Base-by-base conservation (phyloP, 1,140 invertebrate genomes). In the Trissolcus basalis region DNA sequence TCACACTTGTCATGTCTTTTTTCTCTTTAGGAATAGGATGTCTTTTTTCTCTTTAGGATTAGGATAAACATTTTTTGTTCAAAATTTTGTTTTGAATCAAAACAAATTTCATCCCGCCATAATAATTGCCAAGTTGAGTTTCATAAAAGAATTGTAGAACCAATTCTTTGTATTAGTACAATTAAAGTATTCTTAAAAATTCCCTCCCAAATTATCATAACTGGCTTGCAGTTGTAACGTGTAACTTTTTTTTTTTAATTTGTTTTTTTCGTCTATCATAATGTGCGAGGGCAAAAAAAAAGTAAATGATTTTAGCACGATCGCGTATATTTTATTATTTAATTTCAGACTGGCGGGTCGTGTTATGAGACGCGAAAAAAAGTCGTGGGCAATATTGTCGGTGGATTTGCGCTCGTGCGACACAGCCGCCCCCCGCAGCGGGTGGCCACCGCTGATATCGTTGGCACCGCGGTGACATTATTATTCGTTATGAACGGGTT, bases 401-500 rank as follows among this genome's bases (percentile, higher is more conserved):
- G 80, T 82, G 82, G 86, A 84, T 87, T 88, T 86, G 80, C 82
- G 82, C 60, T 14, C 47, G 78, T 27, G 19, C 80, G 63, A 75
- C 58, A 61, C 69, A 60, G 65, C 67, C 45, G 47, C 1, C 19
- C 55, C n/a, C 49, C 13, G 15, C 47, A 16, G 58, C 64, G 16
- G 58, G 60, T 43, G 71, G 74, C 65, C 76, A 71, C 50, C 59
- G 58, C 63, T 75, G 78, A 70, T 58, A 45, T 60, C 48, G 75
- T 61, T 68, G 61, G 61, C 67, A 75, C 67, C 74, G 74, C 77
- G 82, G 85, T 88, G 87, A 88, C 86, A 88, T 88, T 88, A 88
- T 87, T 88, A 88, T 88, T 88, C 87, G 86, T 88, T 87, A 87
- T 88, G 85, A 88, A 88, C 85, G 86, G 84, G 85, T 88, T 88